Conservation (phyloP, 2,797 vertebrate species). For the Intellagama lesueurii region DNA sequence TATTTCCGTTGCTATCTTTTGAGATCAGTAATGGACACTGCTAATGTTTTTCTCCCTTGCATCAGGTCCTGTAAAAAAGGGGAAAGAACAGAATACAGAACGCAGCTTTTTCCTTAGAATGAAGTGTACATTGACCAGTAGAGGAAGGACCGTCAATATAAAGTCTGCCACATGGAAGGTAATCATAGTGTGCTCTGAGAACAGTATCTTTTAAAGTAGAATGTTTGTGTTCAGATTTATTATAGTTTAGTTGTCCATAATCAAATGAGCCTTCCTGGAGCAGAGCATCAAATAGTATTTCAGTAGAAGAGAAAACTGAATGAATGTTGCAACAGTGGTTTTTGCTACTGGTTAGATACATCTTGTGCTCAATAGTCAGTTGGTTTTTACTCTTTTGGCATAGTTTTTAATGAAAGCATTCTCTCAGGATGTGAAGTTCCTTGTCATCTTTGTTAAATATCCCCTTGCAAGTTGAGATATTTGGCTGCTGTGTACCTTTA, state of each 20-base stretch:
- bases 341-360: neutral
- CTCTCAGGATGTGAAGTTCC: too few relatives aligned
- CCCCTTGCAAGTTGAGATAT: neutral
- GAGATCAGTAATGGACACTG: neutral
- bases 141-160: slow-evolving; percentile 97
- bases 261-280: neutral
- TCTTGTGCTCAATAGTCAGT: neutral
- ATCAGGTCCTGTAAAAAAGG: slow-evolving; percentile 91
- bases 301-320: too few relatives aligned
- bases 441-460: neutral
- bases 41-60: slow-evolving; percentile 44
- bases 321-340: neutral
- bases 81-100: slow-evolving; percentile 89
- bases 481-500: slow-evolving; percentile 1
- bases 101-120: slow-evolving; percentile 95
- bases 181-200: slow-evolving; percentile 39
- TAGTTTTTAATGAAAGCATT: neutral
- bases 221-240: neutral
- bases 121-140: slow-evolving; percentile 97
- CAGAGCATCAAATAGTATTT: neutral
- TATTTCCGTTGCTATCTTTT: neutral
- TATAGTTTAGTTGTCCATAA: neutral
- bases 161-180: slow-evolving; percentile 99
- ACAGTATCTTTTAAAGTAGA: neutral
- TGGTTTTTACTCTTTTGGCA: neutral